phyloP scores from a whole-genome alignment of 2,797 vertebrate genomes.

The Philypnodon macrostomus region DNA sequence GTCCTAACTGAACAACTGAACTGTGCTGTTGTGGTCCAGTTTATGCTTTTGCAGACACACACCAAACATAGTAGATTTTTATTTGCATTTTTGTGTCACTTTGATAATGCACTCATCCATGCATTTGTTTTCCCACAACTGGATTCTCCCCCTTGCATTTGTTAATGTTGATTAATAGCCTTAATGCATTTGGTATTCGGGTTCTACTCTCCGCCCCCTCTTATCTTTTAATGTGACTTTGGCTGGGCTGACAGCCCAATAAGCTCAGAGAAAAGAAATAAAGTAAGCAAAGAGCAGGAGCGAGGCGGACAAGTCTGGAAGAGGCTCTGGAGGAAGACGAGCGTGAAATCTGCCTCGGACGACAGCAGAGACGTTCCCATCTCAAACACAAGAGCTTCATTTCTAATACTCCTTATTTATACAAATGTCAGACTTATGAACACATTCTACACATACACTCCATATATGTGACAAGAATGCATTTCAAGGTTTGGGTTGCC shows the following conservation, averaged over 20 bases:
- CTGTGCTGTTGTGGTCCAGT: slow-evolving; percentile 64
- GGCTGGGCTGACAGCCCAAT: slow-evolving; percentile 67
- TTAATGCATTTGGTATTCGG: slow-evolving; percentile 71
- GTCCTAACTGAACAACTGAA: no score
- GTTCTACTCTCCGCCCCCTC: slow-evolving; percentile 68
- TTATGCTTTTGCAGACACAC: slow-evolving; percentile 63
- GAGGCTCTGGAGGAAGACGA: slow-evolving; percentile 56
- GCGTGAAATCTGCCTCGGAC: slow-evolving; percentile 60
- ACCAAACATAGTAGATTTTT: slow-evolving; percentile 66
- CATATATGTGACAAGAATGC: no score
- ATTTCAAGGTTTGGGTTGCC: no score
- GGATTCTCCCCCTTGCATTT: slow-evolving; percentile 57
- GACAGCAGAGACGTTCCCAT: slow-evolving; percentile 60
- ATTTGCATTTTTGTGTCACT: slow-evolving; percentile 68
- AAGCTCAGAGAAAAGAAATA: slow-evolving; percentile 56
- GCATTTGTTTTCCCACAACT: slow-evolving; percentile 60
- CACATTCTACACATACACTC: slow-evolving; percentile 26
- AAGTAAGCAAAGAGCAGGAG: slow-evolving; percentile 53
- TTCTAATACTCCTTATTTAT: slow-evolving; percentile 18
- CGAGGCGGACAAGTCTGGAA: slow-evolving; percentile 41
- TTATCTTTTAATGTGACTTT: slow-evolving; percentile 73
- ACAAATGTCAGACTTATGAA: no score
- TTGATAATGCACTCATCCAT: slow-evolving; percentile 65
- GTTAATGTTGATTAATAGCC: slow-evolving; percentile 76
- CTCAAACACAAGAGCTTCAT: slow-evolving; percentile 45